phyloP scores from a whole-genome alignment of 1,140 invertebrate species.

The Cylas formicarius region DNA sequence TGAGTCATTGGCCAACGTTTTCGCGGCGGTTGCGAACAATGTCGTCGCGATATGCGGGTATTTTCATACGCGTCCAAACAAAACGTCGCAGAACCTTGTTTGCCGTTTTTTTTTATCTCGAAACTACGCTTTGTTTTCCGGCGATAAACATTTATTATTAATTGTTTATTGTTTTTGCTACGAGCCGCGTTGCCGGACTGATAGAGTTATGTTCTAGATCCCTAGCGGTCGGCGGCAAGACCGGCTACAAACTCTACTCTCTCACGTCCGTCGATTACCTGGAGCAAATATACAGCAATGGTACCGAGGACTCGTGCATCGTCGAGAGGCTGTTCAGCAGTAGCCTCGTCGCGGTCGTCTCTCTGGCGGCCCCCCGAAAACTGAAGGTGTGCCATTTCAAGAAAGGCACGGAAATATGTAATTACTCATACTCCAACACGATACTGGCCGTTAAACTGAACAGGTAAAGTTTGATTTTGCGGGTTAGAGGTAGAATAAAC shows the following conservation, averaged over 20 bases:
- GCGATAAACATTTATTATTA: no score
- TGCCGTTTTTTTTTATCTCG: no score
- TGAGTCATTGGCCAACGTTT: no score
- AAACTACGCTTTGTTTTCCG: no score
- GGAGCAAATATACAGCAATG: conserved; percentile 81
- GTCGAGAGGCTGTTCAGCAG: conserved; percentile 96
- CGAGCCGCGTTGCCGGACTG: no score
- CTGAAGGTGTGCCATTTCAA: conserved; percentile 97
- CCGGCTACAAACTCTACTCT: conserved; percentile 82
- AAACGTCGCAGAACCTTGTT: no score
- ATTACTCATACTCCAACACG: conserved; percentile 96
- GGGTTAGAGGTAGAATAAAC: no score
- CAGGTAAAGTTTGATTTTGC: conserved; percentile 54
- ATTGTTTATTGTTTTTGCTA: no score
- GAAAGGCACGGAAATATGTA: conserved; percentile 97
- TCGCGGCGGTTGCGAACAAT: no score
- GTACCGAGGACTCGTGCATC: conserved; percentile 79
- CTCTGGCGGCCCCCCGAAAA: conserved; percentile 83
- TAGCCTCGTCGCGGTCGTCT: conserved; percentile 92
- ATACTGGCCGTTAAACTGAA: conserved; percentile 96
- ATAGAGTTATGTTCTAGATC: conserved; percentile 65
- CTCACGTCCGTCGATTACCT: conserved; percentile 77
- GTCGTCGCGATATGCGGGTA: no score
- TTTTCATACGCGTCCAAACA: no score
- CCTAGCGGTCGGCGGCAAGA: conserved; percentile 81